Percentiles rank a stretch among this genome's conserved stretches.
These are phyloP conservation scores for Micropoecilia bifurca DNA, from an alignment of 2,797 vertebrate species.

Conservation along the genomic window DNA sequence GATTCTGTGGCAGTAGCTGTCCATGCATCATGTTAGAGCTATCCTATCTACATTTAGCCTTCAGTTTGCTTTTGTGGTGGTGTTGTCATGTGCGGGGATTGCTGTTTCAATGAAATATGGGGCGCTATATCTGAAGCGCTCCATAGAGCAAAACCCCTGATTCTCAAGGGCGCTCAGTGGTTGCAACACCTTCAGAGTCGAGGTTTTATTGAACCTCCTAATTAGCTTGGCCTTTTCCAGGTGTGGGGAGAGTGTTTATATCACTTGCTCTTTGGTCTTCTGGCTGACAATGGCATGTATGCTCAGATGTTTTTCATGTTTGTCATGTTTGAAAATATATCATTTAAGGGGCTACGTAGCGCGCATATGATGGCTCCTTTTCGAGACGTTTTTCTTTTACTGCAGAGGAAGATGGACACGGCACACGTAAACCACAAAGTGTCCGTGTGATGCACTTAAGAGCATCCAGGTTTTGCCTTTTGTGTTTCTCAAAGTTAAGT, in stretches of 20 bases:
- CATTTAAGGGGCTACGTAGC: neutral
- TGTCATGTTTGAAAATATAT: neutral
- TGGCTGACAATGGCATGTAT: neutral
- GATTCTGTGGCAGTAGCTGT: neutral
- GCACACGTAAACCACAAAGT: neutral
- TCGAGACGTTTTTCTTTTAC: neutral
- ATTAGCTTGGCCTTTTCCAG: neutral
- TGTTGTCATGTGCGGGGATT: neutral
- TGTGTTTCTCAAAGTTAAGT: neutral
- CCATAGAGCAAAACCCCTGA: neutral
- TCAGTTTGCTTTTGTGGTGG: neutral
- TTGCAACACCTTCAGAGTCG: neutral
- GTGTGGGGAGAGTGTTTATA: neutral
- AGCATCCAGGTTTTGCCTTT: neutral
- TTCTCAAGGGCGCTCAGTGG: neutral
- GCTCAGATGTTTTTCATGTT: neutral
- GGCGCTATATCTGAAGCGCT: neutral
- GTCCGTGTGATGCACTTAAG: neutral
- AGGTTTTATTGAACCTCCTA: neutral
- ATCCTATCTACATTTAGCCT: neutral
- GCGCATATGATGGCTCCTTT: neutral
- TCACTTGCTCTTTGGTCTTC: neutral
- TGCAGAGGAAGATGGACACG: neutral
- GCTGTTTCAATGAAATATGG: neutral
- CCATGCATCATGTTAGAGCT: neutral